A percentile compares a stretch with the other conserved stretches of the same genome.
Conservation (phyloP, 2,113 vertebrate genomes). For the Malurus melanocephalus region DNA sequence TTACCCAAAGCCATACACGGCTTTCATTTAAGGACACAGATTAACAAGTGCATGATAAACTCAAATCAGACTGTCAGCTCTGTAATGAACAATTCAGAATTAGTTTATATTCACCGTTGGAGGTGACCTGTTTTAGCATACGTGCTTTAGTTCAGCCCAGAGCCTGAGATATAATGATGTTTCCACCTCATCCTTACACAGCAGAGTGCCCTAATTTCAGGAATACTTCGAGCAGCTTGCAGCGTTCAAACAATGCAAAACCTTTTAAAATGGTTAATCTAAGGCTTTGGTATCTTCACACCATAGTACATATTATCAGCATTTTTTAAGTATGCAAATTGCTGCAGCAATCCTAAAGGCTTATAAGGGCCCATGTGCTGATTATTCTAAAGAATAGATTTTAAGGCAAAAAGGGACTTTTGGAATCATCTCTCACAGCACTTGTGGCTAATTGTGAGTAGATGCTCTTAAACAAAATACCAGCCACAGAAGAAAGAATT, state of each 20-base stretch:
- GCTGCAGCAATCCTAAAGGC: conserved; percentile 1
- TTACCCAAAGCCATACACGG: background rate
- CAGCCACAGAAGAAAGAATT: background rate
- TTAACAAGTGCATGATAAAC: conserved; percentile 9
- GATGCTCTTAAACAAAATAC: background rate
- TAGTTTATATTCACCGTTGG: conserved; percentile 16
- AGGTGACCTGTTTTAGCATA: conserved; percentile 20
- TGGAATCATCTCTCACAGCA: background rate
- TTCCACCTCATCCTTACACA: background rate
- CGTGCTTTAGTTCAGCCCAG: background rate
- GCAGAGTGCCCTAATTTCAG: background rate
- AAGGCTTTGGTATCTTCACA: background rate
- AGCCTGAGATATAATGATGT: background rate
- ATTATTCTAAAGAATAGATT: conserved; percentile 1
- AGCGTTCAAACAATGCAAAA: background rate
- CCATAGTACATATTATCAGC: background rate
- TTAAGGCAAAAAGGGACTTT: background rate
- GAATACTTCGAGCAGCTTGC: background rate
- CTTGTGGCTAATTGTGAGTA: background rate
- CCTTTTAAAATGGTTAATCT: conserved; percentile 2
- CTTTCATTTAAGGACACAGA: conserved; percentile 24
- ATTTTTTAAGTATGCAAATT: conserved; percentile 15
- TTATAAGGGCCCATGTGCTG: background rate
- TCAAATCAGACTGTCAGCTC: background rate
- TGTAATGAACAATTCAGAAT: background rate